These are phyloP conservation scores for Phthorimaea operculella DNA, from an alignment of 1,140 invertebrate genomes.

Conservation along the genomic window DNA sequence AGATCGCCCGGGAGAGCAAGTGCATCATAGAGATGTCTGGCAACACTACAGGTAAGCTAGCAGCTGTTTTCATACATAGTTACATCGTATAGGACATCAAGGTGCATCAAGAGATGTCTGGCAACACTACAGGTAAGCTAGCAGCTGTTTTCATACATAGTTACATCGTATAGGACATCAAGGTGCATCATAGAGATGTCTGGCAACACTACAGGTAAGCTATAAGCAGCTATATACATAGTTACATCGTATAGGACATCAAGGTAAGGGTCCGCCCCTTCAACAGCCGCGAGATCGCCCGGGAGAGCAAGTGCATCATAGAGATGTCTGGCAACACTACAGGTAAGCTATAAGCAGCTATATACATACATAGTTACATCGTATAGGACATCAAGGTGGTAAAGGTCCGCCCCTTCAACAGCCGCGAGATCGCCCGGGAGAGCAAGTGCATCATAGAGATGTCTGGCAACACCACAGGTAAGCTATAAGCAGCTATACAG, in stretches of 20 bases:
- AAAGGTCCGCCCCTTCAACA: too few relatives aligned
- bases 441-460: too few relatives aligned
- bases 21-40: constrained; percentile 98
- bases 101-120: constrained; percentile 98
- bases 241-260: too few relatives aligned
- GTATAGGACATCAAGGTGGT: too few relatives aligned
- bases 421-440: too few relatives aligned
- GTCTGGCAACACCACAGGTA: too few relatives aligned
- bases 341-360: constrained; percentile 73
- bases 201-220: constrained; percentile 90
- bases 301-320: constrained; percentile 97
- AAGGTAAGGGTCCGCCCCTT: constrained; percentile 99
- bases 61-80: too few relatives aligned
- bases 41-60: constrained; percentile 85
- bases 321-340: constrained; percentile 94
- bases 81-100: too few relatives aligned
- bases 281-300: constrained; percentile 94
- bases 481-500: too few relatives aligned
- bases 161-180: constrained; percentile 82
- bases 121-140: constrained; percentile 88
- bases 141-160: too few relatives aligned
- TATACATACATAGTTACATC: neutral
- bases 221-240: neutral
- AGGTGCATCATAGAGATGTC: constrained; percentile 98
- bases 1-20: constrained; percentile 90